These are phyloP conservation scores for Slavum lentiscoides DNA, from an alignment of 2,888 invertebrate genomes.

Conservation along the genomic window DNA sequence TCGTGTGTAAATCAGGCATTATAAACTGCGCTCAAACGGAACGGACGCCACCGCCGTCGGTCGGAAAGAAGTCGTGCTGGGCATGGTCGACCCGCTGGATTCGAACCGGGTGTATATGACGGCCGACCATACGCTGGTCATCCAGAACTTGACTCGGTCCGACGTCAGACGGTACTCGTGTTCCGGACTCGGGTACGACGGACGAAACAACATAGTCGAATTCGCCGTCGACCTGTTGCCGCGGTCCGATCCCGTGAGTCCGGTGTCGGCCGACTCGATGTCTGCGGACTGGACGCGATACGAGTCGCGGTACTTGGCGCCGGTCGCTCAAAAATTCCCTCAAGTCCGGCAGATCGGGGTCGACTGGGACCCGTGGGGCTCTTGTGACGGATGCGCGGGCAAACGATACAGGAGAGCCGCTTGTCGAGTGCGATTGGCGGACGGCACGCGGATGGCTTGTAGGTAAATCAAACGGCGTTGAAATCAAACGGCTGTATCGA, in stretches of 20 bases:
- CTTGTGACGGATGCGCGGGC: constrained; percentile 64
- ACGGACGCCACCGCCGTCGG: background rate
- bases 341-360: constrained; percentile 47
- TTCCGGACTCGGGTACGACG: constrained; percentile 59
- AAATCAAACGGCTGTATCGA: no score
- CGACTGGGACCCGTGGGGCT: constrained; percentile 63
- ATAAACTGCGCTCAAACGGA: background rate
- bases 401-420: constrained; percentile 61
- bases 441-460: constrained; percentile 57
- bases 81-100: constrained; percentile 62
- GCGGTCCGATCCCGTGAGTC: no score
- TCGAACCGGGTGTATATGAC: constrained; percentile 61
- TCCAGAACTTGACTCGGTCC: constrained; percentile 59
- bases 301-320: constrained; percentile 55
- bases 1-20: no score
- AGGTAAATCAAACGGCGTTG: constrained; percentile 56
- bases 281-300: constrained; percentile 6
- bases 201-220: background rate
- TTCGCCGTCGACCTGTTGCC: constrained; percentile 26
- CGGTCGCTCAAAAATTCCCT: constrained; percentile 61
- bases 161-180: constrained; percentile 65
- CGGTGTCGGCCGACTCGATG: constrained; percentile 4
- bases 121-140: constrained; percentile 61
- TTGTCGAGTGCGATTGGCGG: constrained; percentile 62
- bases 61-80: constrained; percentile 61